Conservation (phyloP, 2,888 invertebrate genomes). For the Tenthredo livida region DNA sequence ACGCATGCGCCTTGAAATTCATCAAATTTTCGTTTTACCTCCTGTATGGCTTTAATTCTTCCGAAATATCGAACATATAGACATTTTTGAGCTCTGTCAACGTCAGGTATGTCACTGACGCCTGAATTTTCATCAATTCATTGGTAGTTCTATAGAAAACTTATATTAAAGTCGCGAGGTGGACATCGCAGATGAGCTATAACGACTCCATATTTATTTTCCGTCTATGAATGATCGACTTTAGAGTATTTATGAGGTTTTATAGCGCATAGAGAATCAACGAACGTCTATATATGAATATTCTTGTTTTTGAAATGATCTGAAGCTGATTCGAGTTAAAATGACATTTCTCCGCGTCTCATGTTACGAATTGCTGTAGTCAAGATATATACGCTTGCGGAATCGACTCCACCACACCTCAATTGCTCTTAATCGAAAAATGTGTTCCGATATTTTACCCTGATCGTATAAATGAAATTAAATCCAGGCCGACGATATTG, state of each 20-base stretch:
- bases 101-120: neutral
- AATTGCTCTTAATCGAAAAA: neutral
- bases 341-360: neutral
- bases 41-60: neutral
- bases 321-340: neutral
- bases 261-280: neutral
- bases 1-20: neutral
- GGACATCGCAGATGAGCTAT: neutral
- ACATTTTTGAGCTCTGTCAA: neutral
- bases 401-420: neutral
- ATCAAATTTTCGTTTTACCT: neutral
- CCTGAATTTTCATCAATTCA: neutral
- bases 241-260: neutral
- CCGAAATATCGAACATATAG: slow-evolving; percentile 1
- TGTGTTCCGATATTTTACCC: neutral
- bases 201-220: slow-evolving; percentile 1
- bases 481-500: neutral
- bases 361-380: neutral
- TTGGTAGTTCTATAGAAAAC: slow-evolving; percentile 10
- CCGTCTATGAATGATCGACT: neutral
- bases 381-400: neutral
- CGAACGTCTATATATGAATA: neutral
- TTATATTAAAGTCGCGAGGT: slow-evolving; percentile 53
- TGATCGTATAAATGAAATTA: neutral
- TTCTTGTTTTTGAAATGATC: neutral